Conservation (phyloP, 2,113 vertebrate genomes). For the Otolemur garnettii region DNA sequence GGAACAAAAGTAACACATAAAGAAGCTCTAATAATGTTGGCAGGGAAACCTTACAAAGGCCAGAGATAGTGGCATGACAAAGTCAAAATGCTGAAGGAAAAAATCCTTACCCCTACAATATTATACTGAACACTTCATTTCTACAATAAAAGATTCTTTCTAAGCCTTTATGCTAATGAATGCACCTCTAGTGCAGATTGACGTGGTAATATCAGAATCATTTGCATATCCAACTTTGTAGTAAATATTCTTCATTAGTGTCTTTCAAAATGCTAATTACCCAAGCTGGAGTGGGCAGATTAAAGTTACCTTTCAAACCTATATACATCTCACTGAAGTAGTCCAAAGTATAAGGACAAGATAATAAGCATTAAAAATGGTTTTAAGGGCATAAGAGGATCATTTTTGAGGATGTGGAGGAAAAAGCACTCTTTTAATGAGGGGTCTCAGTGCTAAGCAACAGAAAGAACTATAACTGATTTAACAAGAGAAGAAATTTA, state of each 20-base stretch:
- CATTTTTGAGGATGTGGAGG: constrained; percentile 18
- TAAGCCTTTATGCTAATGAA: constrained; percentile 54
- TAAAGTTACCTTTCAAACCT: constrained; percentile 46
- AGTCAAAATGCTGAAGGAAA: too few relatives aligned
- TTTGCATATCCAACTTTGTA: neutral
- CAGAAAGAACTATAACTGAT: neutral
- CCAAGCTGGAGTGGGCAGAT: constrained; percentile 1
- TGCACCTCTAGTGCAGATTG: constrained; percentile 18
- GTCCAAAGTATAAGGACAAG: constrained; percentile 35
- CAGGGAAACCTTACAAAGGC: too few relatives aligned
- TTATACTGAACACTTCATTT: neutral
- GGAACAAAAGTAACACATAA: too few relatives aligned
- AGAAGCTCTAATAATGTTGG: too few relatives aligned
- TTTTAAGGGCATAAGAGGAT: neutral
- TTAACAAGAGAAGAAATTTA: constrained; percentile 23
- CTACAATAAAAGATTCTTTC: constrained; percentile 47
- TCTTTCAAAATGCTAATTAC: constrained; percentile 68
- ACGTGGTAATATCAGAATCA: neutral
- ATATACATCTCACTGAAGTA: constrained; percentile 48
- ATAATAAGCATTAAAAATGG: constrained; percentile 50
- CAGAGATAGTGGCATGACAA: too few relatives aligned
- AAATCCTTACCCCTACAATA: neutral
- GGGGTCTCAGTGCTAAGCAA: neutral
- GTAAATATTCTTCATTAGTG: constrained; percentile 51
- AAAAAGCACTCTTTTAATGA: constrained; percentile 23